phyloP scores from a whole-genome alignment of 2,888 invertebrate genomes.

The Exocentrus adspersus region DNA sequence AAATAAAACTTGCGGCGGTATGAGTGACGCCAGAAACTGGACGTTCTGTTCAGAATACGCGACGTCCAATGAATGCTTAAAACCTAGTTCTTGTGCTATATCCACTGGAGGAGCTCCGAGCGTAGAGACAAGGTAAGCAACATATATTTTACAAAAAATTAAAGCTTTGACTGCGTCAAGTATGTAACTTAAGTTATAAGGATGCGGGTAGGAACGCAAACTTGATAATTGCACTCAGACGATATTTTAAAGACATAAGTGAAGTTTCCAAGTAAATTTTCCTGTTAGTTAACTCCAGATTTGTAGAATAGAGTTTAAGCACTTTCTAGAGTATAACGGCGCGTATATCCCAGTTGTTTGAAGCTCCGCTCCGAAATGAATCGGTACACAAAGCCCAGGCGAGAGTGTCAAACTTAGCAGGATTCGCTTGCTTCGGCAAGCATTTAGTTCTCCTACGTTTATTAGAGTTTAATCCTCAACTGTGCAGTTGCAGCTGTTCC shows the following conservation, averaged over 20 bases:
- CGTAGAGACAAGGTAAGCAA: slow-evolving; percentile 46
- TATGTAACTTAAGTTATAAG: no score
- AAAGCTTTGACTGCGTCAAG: no score
- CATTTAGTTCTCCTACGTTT: background rate
- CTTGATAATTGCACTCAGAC: no score
- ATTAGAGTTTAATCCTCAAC: background rate
- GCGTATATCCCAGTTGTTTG: background rate
- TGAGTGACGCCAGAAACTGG: slow-evolving; percentile 47
- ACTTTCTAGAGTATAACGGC: background rate
- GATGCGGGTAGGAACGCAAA: no score
- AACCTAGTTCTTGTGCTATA: slow-evolving; percentile 66
- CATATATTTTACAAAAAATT: background rate
- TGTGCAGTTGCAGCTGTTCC: no score
- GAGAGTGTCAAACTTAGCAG: background rate
- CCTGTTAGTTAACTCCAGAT: background rate
- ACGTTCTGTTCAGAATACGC: slow-evolving; percentile 66
- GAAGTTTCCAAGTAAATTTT: background rate
- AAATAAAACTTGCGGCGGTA: slow-evolving; percentile 52
- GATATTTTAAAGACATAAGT: no score
- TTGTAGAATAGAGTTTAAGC: background rate
- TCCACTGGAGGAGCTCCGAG: slow-evolving; percentile 64
- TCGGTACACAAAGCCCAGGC: background rate
- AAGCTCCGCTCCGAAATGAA: background rate
- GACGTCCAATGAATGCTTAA: slow-evolving; percentile 65
- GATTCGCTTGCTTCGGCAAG: background rate